A percentile compares a stretch with the other conserved stretches of the same genome.
Evolutionary conservation across 2,797 vertebrate species (phyloP).

Genomic region (Halcyon leucocephala): DNA sequence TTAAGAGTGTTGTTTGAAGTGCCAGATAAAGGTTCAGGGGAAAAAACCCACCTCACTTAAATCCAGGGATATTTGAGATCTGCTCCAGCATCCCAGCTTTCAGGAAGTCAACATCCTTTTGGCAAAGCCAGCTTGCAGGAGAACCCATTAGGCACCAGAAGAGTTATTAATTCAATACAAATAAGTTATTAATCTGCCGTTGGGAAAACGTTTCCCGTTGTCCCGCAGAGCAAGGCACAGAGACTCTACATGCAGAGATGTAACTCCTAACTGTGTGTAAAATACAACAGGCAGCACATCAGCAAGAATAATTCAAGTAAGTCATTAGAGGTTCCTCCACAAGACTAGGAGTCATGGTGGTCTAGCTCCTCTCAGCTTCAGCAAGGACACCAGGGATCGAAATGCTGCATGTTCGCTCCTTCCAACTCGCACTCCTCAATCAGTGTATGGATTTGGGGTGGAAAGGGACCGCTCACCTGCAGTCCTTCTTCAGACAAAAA

Average conservation of each 20-base stretch:
- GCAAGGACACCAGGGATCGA: not conserved
- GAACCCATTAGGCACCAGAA: not conserved
- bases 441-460: fast-evolving
- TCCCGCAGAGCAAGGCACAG: not conserved
- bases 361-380: not conserved
- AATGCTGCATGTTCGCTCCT: not conserved
- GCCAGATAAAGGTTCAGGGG: not conserved
- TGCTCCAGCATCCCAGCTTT: not conserved
- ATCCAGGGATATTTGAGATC: not conserved
- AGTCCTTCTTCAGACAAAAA: not conserved
- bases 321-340: not conserved
- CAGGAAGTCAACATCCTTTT: not conserved
- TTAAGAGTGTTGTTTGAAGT: not conserved
- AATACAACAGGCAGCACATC: fast-evolving
- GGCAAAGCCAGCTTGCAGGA: not conserved
- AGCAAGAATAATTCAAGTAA: not conserved
- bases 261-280: fast-evolving
- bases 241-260: fast-evolving
- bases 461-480: not conserved
- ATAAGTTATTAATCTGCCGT: not conserved
- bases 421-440: not conserved
- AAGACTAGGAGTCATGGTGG: fast-evolving
- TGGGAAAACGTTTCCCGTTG: not conserved
- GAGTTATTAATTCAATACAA: not conserved
- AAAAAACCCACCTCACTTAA: not conserved